Evolutionary conservation across 2,113 vertebrate genomes (phyloP), one percentile per base, ranked within the genome.

Genomic region (Saguinus midas): DNA sequence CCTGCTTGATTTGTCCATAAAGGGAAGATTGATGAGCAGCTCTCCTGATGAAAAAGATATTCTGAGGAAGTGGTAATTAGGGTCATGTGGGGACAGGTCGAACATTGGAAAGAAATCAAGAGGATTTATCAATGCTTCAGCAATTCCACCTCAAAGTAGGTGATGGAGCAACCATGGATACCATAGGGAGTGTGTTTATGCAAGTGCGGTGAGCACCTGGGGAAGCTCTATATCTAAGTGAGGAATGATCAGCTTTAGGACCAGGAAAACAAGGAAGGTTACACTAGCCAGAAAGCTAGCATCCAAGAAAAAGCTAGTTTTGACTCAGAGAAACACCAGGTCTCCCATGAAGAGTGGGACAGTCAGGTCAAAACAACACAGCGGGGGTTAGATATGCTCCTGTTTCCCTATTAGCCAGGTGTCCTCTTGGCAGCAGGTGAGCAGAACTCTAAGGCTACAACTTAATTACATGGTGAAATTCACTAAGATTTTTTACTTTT

Each of bases 181-280:
- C 68, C 23, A 37, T 12, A 37, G 9, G 61, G 32, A 80, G 2
- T 37, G 4, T 32, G 4, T 43, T 8, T 57, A n/a, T 73, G 52
- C 58, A 48, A 32, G 61, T 8, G 27, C 21, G 27, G 0, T 57
- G 13, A 1, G 17, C 1, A 3, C 8, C n/a, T n/a, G 27, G 6
- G 25, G 14, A 48, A 35, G 10, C 14, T 72, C 25, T 73, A 58
- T 45, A 57, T 86, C 5, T 37, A 76, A 13, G 2, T 81, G 50
- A 89, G 3, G 16, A 32, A 13, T 35, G 27, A 50, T 73, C 13
- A 87, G 5, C 70, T 87, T 48, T 48, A 55, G 23, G 11, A 21
- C 17, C 23, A 75, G 43, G 55, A 75, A 83, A 48, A 89, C 16
- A 35, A 93, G 6, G 32, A 55, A 23, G 11, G 2, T 32, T 52